These are phyloP conservation scores for Pampus argenteus DNA, from an alignment of 2,797 vertebrate genomes.

Conservation along the genomic window DNA sequence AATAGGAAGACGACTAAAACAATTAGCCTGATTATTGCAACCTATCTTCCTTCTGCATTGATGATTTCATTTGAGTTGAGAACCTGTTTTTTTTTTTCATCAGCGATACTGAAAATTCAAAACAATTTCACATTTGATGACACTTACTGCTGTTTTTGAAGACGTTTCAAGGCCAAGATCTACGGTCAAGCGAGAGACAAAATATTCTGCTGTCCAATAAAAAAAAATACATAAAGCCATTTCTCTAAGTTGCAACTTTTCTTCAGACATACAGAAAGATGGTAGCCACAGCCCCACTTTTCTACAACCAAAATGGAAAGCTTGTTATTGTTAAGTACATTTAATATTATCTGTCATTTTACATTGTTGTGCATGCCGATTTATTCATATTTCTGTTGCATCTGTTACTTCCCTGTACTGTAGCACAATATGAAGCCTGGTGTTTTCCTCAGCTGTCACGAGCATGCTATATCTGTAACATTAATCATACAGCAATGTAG, in stretches of 20 bases:
- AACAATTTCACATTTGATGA: background rate
- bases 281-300: background rate
- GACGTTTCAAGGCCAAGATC: background rate
- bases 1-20: slow-evolving; percentile 15
- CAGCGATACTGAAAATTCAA: background rate
- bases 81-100: background rate
- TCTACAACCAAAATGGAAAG: slow-evolving; percentile 13
- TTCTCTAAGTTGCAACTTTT: slow-evolving; percentile 7
- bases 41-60: background rate
- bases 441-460: slow-evolving; percentile 1
- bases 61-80: background rate
- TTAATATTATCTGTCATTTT: slow-evolving; percentile 19
- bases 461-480: background rate
- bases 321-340: slow-evolving; percentile 18
- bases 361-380: slow-evolving; percentile 3
- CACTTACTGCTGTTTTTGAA: background rate
- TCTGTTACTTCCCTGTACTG: background rate
- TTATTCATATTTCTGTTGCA: background rate
- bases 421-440: slow-evolving; percentile 1
- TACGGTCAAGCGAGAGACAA: slow-evolving; percentile 5
- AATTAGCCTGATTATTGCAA: background rate
- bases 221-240: slow-evolving; percentile 6
- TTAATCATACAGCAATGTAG: background rate
- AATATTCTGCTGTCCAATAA: slow-evolving; percentile 7
- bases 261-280: slow-evolving; percentile 10